phyloP scores from a whole-genome alignment of 2,888 invertebrate species.

The Apantesis nais region DNA sequence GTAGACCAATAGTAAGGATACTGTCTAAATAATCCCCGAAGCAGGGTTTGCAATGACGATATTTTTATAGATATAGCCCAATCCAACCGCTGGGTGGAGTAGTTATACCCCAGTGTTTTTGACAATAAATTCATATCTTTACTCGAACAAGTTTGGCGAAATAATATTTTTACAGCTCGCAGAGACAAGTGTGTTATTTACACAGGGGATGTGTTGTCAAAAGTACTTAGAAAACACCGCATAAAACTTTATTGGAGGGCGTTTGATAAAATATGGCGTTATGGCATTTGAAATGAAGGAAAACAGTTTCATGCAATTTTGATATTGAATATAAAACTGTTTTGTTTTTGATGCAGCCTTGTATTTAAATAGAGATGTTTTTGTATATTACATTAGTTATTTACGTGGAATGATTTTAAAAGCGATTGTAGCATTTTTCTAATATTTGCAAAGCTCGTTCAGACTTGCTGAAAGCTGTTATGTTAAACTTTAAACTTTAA shows the following conservation, averaged over 20 bases:
- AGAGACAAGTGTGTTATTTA: constrained; percentile 41
- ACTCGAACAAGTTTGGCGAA: constrained; percentile 25
- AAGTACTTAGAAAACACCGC: constrained; percentile 30
- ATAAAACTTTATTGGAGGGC: constrained; percentile 39
- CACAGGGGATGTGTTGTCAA: constrained; percentile 29
- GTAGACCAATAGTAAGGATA: background rate
- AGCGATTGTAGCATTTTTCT: too few relatives aligned
- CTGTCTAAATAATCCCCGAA: background rate
- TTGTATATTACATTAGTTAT: too few relatives aligned
- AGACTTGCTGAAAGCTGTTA: too few relatives aligned
- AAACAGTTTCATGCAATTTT: constrained; percentile 5
- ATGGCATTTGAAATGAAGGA: background rate
- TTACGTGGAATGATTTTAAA: too few relatives aligned
- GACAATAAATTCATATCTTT: constrained; percentile 16
- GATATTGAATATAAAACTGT: background rate
- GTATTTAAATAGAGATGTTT: background rate
- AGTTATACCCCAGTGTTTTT: constrained; percentile 24
- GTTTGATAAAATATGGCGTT: constrained; percentile 34
- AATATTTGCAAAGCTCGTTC: too few relatives aligned
- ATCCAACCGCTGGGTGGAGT: constrained; percentile 34
- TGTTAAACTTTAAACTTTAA: too few relatives aligned
- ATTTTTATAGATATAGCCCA: constrained; percentile 40
- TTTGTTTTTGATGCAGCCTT: background rate
- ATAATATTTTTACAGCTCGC: constrained; percentile 44
- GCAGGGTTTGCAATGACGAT: constrained; percentile 15